Conservation (phyloP, 53 echinoderm and acorn worm genomes). For the Echinometra lucunter region DNA sequence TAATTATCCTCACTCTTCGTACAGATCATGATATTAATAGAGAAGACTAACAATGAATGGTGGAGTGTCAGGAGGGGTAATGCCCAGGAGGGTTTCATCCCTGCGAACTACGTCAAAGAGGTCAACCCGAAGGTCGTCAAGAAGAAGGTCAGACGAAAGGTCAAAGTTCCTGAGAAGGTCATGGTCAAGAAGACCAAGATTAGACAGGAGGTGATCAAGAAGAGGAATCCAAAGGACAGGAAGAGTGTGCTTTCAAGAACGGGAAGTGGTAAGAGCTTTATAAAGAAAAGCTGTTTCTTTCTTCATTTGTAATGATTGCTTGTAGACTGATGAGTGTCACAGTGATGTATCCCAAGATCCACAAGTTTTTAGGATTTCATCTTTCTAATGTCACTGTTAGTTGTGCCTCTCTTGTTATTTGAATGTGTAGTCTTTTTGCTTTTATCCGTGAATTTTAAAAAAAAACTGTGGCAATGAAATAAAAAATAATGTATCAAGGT, state of each 20-base stretch:
- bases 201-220: constrained; percentile 79
- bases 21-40: constrained; percentile 87
- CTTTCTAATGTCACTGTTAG: no score
- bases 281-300: no score
- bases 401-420: no score
- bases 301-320: background rate
- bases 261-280: constrained; percentile 76
- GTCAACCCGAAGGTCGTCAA: constrained; percentile 83
- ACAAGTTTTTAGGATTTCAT: no score
- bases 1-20: background rate
- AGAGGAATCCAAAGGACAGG: constrained; percentile 30
- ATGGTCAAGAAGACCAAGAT: constrained; percentile 81
- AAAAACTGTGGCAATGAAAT: no score
- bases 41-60: constrained; percentile 94
- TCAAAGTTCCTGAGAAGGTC: constrained; percentile 86
- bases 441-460: no score
- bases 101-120: constrained; percentile 95
- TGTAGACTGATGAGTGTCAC: background rate
- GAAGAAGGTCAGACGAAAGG: constrained; percentile 90
- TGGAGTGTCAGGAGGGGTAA: constrained; percentile 85
- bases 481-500: no score
- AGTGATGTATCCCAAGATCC: no score
- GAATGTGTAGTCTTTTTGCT: no score
- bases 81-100: constrained; percentile 87
- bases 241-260: constrained; percentile 75